A percentile compares a stretch with the other conserved stretches of the same genome.
phyloP scores from a whole-genome alignment of 2,797 vertebrate species.

The Champsocephalus gunnari region DNA sequence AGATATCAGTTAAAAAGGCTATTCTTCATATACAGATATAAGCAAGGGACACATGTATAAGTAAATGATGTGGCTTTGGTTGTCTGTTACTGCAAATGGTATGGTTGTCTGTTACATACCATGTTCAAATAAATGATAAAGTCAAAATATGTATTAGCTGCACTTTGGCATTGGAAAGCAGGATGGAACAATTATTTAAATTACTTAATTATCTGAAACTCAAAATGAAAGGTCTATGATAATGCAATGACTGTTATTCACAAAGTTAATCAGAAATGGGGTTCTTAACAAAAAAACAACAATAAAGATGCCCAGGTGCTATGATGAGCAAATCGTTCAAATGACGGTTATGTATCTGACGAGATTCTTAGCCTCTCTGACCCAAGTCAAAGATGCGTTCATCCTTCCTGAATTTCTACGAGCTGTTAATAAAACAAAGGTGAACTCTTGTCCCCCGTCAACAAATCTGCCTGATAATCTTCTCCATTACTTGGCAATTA shows the following conservation, averaged over 20 bases:
- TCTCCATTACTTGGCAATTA: constrained; percentile 69
- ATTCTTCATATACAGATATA: not conserved
- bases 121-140: not conserved
- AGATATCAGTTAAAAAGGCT: not conserved
- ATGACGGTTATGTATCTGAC: constrained; percentile 18
- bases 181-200: not conserved
- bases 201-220: not conserved
- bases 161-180: not conserved
- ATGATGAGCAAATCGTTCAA: constrained; percentile 9
- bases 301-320: not conserved
- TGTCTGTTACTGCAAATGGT: no score
- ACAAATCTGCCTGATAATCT: constrained; percentile 68
- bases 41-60: no score
- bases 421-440: constrained; percentile 48
- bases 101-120: not conserved
- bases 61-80: not conserved
- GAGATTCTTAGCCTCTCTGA: constrained; percentile 22
- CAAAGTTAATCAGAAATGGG: not conserved
- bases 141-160: not conserved
- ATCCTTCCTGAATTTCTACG: constrained; percentile 48
- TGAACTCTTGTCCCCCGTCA: constrained; percentile 64
- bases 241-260: not conserved
- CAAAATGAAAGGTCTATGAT: not conserved
- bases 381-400: constrained; percentile 35
- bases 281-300: not conserved